A percentile compares a stretch with the other conserved stretches of the same genome.
phyloP scores from a whole-genome alignment of 1,140 invertebrate species.

The Hyposmocoma kahamanoa region DNA sequence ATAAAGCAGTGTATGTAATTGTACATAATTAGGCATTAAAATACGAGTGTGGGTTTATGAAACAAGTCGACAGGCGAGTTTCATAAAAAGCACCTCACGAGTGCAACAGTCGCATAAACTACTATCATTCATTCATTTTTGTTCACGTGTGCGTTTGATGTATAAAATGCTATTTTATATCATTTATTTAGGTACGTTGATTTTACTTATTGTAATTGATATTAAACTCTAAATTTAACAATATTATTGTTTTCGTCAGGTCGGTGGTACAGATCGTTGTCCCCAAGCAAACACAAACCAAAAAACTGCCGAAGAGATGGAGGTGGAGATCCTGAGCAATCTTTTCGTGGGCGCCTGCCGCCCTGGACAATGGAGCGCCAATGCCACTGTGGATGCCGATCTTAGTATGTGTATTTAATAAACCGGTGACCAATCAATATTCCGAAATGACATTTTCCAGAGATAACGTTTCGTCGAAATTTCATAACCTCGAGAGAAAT shows the following conservation, averaged over 20 bases:
- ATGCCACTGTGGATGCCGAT: constrained; percentile 64
- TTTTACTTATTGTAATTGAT: neutral
- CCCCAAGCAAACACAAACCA: constrained; percentile 20
- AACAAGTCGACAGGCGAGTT: too few relatives aligned
- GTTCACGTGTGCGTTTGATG: neutral
- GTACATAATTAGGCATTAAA: too few relatives aligned
- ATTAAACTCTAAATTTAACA: neutral
- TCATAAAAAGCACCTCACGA: too few relatives aligned
- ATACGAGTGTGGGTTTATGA: too few relatives aligned
- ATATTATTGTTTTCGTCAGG: constrained; percentile 15
- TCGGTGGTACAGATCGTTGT: constrained; percentile 46
- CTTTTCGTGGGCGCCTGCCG: constrained; percentile 79
- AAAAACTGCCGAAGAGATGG: constrained; percentile 72
- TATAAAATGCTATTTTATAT: neutral
- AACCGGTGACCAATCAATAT: too few relatives aligned
- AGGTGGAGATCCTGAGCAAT: constrained; percentile 65
- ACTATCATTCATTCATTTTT: neutral
- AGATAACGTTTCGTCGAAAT: too few relatives aligned
- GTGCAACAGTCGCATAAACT: too few relatives aligned
- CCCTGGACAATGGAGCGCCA: constrained; percentile 78
- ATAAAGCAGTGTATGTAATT: too few relatives aligned
- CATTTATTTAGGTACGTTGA: neutral
- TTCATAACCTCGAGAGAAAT: too few relatives aligned
- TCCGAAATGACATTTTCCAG: too few relatives aligned
- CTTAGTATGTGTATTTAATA: too few relatives aligned